Evolutionary conservation across 2,113 vertebrate species (phyloP), one percentile per base, ranked within the genome.

Genomic region (Nibea albiflora): DNA sequence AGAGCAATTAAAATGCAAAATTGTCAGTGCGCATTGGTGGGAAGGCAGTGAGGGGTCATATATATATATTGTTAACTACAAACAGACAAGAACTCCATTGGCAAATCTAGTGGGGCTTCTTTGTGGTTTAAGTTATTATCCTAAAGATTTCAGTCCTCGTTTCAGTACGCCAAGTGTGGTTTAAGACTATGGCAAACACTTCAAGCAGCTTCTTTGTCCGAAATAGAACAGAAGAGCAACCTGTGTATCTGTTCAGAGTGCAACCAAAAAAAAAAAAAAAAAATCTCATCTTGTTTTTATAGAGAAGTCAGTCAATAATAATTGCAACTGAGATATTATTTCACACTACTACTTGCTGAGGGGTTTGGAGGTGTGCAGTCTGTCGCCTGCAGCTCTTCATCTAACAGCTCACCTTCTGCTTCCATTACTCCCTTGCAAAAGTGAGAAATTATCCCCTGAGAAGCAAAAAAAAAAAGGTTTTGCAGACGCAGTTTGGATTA

Each of bases 281-380:
- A 47, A 46, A 9, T 5, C 54, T n/a, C 12, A 49, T 35, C 26
- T 19, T 50, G 44, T 54, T 68, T 56, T 1, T 20, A 54, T n/a
- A 53, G 15, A 76, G 28, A 70, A 46, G 26, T 62, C n/a, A 8
- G 71, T 52, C 15, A 69, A 46, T 28, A 75, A 56, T 68, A 79
- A 52, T 24, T 52, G n/a, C 24, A 42, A 39, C 22, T 4, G 5
- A 22, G 12, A 61, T 65, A 11, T 42, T 39, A 69, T 78, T 77
- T 73, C 35, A 54, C 54, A 19, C 56, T 24, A 31, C 44, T 35
- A n/a, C 67, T 60, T 67, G 20, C 28, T 62, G 14, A 58, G 64
- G 44, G 31, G 46, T 11, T 35, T 44, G 1, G 10, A 65, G n/a
- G 19, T 68, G 39, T 47, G 15, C 24, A 57, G 12, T 19, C 52